Conservation (phyloP, 2,113 vertebrate genomes). For the Lepus europaeus region DNA sequence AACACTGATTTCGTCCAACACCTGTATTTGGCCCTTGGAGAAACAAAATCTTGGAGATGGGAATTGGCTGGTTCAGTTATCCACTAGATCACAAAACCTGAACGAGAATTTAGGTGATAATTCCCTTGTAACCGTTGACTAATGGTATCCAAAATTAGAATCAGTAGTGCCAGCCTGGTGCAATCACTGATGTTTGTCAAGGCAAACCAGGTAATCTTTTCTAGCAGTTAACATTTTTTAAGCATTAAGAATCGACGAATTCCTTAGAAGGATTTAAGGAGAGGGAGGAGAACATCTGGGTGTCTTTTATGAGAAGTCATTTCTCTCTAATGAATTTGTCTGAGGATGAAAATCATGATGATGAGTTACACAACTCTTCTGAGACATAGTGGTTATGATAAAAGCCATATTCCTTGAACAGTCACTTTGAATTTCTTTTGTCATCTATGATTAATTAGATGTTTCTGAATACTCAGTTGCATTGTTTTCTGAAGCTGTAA, state of each 20-base stretch:
- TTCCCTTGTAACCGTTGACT: not conserved
- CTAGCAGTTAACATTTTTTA: constrained; percentile 44
- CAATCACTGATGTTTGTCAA: not conserved
- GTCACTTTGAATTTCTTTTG: constrained; percentile 58
- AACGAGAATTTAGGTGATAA: not conserved
- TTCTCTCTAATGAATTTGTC: constrained; percentile 67
- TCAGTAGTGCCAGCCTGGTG: not conserved
- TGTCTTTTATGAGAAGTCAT: constrained; percentile 60
- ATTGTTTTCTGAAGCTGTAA: not conserved
- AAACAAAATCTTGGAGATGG: constrained; percentile 36
- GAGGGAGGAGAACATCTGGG: constrained; percentile 53
- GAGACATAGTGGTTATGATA: constrained; percentile 17
- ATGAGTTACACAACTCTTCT: constrained; percentile 55
- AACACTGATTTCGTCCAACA: constrained; percentile 23
- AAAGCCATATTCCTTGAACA: constrained; percentile 57
- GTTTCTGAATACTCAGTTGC: not conserved
- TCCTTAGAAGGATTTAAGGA: constrained; percentile 15
- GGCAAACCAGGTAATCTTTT: not conserved
- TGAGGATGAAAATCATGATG: constrained; percentile 54
- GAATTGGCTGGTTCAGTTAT: not conserved
- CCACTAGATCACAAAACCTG: not conserved
- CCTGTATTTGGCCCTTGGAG: not conserved
- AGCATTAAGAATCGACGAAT: constrained; percentile 24
- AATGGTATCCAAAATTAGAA: not conserved
- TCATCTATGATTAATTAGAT: constrained; percentile 31